A percentile compares a stretch with the other conserved stretches of the same genome.
Evolutionary conservation across 2,113 vertebrate genomes (phyloP).

Genomic region (Mastomys coucha): DNA sequence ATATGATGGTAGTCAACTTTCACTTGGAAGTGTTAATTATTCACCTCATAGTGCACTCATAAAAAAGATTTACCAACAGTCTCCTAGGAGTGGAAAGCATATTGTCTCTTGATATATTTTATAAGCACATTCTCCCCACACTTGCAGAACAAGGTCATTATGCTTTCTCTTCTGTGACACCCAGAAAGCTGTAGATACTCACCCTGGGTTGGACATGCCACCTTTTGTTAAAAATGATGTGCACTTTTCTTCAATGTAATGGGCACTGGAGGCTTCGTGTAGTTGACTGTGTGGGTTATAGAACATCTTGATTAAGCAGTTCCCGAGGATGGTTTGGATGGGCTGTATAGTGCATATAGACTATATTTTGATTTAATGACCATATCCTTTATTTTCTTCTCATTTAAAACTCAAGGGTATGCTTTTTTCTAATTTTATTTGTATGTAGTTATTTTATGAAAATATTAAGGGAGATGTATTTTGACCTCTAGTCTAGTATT

Average conservation of each 20-base stretch:
- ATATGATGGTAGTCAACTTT: constrained; percentile 80
- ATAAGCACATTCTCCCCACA: constrained; percentile 56
- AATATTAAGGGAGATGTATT: neutral
- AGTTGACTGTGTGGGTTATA: constrained; percentile 44
- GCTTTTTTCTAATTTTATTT: neutral
- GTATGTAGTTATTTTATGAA: neutral
- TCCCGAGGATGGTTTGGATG: constrained; percentile 26
- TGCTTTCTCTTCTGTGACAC: constrained; percentile 75
- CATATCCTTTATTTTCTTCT: constrained; percentile 2
- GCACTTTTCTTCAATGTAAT: constrained; percentile 60
- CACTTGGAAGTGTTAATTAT: constrained; percentile 76
- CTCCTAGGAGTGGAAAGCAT: constrained; percentile 74
- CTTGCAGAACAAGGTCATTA: constrained; percentile 60
- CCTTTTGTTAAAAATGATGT: constrained; percentile 60
- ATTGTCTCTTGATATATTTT: constrained; percentile 76
- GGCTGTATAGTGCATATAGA: neutral
- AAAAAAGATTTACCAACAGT: constrained; percentile 78
- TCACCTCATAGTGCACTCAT: constrained; percentile 74
- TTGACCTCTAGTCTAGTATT: neutral
- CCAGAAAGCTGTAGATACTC: constrained; percentile 16
- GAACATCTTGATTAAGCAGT: constrained; percentile 58
- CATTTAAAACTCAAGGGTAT: constrained; percentile 50
- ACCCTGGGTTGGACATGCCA: constrained; percentile 45
- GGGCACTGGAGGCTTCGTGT: constrained; percentile 54
- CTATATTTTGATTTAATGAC: constrained; percentile 43